Base-by-base conservation (phyloP, 2,888 invertebrate species). In the Noctua janthe region DNA sequence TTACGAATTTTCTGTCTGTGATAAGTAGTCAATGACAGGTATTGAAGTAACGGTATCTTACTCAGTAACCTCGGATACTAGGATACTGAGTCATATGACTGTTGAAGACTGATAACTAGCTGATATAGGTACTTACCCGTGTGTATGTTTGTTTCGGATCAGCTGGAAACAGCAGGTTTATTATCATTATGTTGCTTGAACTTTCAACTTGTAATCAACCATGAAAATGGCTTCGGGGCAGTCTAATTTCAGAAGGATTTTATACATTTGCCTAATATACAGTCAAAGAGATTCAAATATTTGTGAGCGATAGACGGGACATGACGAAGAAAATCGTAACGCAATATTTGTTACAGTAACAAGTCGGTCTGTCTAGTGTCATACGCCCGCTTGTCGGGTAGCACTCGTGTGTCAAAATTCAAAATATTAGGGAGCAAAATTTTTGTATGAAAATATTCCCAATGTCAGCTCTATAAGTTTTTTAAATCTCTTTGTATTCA, bases 61-160 rank as follows among this genome's bases (percentile, higher is more conserved):
- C 20, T 35, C 20, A 35, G 29, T 78, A 39, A 47, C 64, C 56
- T 78, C 51, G 13, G 4, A 54, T 29, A 66, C 64, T 3, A 20
- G 4, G 20, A 20, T 20, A 66, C 23, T 71, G 56, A 67, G 39
- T 71, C 43, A n/a, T 47, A 43, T 71, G 81, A 71, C 66, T 51
- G 47, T 49, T 56, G 43, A 20, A 17, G 13, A 43, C 15, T 81
- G 81, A 59, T 81, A 75, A 71, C 49, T 7, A 4, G 15, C 7
- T 51, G 64, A 49, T 64, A 70, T 5, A n/a, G n/a, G n/a, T n/a
- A 35, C 8, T 5, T 66, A 59, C 4, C 11, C 11, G 5, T 80
- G 29, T 54, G 51, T 29, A 35, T 67, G 47, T 81, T 71, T 56
- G 3, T 71, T 71, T 29, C 51, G 66, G 51, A 74, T 73, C 3